Evolutionary conservation across 2,797 vertebrate genomes (phyloP).

Genomic region (Cyprinodon diabolis): DNA sequence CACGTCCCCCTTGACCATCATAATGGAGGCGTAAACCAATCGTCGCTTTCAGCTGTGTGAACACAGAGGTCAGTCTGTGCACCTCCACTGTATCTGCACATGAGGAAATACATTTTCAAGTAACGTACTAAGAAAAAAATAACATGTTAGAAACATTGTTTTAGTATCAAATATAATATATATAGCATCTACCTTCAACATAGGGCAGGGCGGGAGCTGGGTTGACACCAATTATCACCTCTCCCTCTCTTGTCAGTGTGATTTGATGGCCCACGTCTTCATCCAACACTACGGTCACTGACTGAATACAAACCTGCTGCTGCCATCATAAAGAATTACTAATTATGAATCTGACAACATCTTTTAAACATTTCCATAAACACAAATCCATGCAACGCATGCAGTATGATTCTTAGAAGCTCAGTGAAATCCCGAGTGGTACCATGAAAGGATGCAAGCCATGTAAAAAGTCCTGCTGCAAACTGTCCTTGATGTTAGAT

Average conservation of each 20-base stretch:
- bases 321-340: slow-evolving; percentile 53
- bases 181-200: slow-evolving; percentile 82
- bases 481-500: too few relatives aligned
- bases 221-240: slow-evolving; percentile 87
- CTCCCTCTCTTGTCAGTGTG: slow-evolving; percentile 90
- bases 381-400: not conserved
- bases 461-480: too few relatives aligned
- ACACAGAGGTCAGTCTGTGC: slow-evolving; percentile 90
- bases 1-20: slow-evolving; percentile 87
- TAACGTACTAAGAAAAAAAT: not conserved
- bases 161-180: not conserved
- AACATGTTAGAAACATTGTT: not conserved
- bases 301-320: slow-evolving; percentile 93
- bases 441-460: too few relatives aligned
- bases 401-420: too few relatives aligned
- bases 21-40: slow-evolving; percentile 92
- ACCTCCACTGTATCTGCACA: slow-evolving; percentile 86
- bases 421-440: too few relatives aligned
- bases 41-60: slow-evolving; percentile 88
- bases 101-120: not conserved
- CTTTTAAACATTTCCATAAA: not conserved
- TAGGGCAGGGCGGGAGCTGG: slow-evolving; percentile 84
- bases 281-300: slow-evolving; percentile 91
- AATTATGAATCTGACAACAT: not conserved
- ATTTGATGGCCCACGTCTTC: slow-evolving; percentile 92